Percentiles rank a stretch among this genome's conserved stretches.
Evolutionary conservation across 2,797 vertebrate genomes (phyloP).

Genomic region (Liasis olivaceus): DNA sequence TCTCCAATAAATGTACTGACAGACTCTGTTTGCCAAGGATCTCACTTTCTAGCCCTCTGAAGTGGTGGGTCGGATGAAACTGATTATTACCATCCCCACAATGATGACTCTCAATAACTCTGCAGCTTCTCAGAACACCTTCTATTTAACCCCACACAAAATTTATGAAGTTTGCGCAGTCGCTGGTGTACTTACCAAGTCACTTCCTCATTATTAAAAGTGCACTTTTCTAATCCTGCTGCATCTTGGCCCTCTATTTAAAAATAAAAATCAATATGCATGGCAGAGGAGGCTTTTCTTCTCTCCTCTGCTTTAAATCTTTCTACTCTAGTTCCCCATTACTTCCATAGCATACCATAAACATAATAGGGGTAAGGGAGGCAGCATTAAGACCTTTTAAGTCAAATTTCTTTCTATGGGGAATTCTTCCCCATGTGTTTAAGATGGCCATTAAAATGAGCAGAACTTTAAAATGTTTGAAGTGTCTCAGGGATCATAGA

Average conservation of each 20-base stretch:
- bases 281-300: constrained; percentile 41
- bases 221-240: constrained; percentile 60
- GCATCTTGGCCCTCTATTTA: constrained; percentile 54
- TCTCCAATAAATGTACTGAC: constrained; percentile 60
- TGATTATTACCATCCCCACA: constrained; percentile 57
- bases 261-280: constrained; percentile 58
- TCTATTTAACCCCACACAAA: constrained; percentile 56
- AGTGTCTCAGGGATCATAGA: background rate
- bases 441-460: background rate
- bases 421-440: background rate
- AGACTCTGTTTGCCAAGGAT: constrained; percentile 64
- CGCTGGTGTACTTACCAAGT: constrained; percentile 29
- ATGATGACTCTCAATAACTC: constrained; percentile 62
- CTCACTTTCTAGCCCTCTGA: constrained; percentile 56
- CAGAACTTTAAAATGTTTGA: background rate
- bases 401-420: background rate
- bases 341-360: constrained; percentile 43
- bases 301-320: constrained; percentile 43
- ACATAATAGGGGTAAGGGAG: constrained; percentile 18
- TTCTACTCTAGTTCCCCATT: constrained; percentile 43
- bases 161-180: constrained; percentile 62
- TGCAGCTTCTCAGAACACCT: constrained; percentile 52
- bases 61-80: constrained; percentile 55
- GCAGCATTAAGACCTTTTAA: background rate
- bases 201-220: constrained; percentile 56